Conservation (phyloP, 2,797 vertebrate species). For the Apogon talboti region DNA sequence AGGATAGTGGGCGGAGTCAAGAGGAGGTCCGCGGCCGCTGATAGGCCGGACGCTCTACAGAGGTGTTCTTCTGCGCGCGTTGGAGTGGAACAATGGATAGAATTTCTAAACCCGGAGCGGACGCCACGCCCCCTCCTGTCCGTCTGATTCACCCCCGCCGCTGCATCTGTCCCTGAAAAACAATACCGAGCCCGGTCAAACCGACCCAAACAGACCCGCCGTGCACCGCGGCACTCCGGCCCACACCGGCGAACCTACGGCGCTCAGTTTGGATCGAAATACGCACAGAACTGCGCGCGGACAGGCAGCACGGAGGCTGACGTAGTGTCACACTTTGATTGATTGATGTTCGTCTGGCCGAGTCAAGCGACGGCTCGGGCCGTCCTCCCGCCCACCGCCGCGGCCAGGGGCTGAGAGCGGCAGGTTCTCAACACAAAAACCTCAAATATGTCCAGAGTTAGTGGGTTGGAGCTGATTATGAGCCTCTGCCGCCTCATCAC, state of each 20-base stretch:
- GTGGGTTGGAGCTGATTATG: slow-evolving; percentile 3
- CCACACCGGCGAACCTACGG: background rate
- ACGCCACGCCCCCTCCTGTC: slow-evolving; percentile 75
- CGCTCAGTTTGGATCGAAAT: slow-evolving; percentile 20
- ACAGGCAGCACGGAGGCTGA: slow-evolving; percentile 12
- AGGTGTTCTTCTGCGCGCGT: slow-evolving; percentile 68
- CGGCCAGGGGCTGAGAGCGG: slow-evolving; percentile 7
- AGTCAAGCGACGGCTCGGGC: slow-evolving; percentile 37
- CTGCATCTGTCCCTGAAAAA: slow-evolving; percentile 39
- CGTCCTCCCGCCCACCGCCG: slow-evolving; percentile 61
- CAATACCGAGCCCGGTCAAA: slow-evolving; percentile 34
- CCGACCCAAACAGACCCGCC: background rate
- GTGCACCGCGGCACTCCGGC: no score
- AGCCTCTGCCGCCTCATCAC: background rate
- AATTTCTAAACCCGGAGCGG: slow-evolving; percentile 69
- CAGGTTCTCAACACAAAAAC: no score
- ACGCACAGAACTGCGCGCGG: slow-evolving; percentile 12
- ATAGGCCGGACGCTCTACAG: slow-evolving; percentile 68
- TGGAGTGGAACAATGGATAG: slow-evolving; percentile 83
- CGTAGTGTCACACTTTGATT: slow-evolving; percentile 63
- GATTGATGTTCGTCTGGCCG: slow-evolving; percentile 65
- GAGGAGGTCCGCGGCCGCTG: slow-evolving; percentile 28
- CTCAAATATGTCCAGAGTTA: background rate
- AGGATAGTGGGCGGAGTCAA: slow-evolving; percentile 76
- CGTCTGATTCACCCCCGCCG: slow-evolving; percentile 16